Percentiles rank a stretch among this genome's conserved stretches.
phyloP scores from a whole-genome alignment of 2,113 vertebrate species.

The Seriola aureovittata region DNA sequence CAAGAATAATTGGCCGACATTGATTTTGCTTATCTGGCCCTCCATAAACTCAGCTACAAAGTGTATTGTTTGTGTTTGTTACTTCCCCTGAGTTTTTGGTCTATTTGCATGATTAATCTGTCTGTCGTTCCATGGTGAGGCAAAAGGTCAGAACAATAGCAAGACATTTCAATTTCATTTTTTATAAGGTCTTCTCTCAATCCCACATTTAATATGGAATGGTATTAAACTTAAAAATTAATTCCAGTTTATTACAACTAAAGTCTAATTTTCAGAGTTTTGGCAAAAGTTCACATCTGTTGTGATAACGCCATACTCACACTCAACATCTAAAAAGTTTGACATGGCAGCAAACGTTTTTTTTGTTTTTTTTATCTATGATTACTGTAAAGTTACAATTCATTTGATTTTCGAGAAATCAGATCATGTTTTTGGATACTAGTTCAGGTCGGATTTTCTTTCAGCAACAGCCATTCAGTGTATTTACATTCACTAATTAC shows the following conservation, averaged over 20 bases:
- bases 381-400: not conserved
- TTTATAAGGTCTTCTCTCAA: not conserved
- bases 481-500: not conserved
- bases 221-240: constrained; percentile 3
- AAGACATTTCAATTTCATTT: constrained; percentile 29
- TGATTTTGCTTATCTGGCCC: constrained; percentile 78
- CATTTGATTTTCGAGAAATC: not conserved
- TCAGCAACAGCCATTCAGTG: not conserved
- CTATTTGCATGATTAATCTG: constrained; percentile 57
- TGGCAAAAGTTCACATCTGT: not conserved
- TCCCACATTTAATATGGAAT: not conserved
- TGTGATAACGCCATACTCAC: not conserved
- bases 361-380: not conserved
- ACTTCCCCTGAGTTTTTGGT: constrained; percentile 10
- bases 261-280: not conserved
- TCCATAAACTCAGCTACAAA: constrained; percentile 65
- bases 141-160: constrained; percentile 43
- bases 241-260: not conserved
- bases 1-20: constrained; percentile 74
- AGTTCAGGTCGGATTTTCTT: too few relatives aligned
- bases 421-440: not conserved
- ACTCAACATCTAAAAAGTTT: not conserved
- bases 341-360: not conserved
- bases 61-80: constrained; percentile 42
- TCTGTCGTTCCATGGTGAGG: constrained; percentile 32